Conservation (phyloP, 2,888 invertebrate genomes). For the Nephrotoma guestfalica region DNA sequence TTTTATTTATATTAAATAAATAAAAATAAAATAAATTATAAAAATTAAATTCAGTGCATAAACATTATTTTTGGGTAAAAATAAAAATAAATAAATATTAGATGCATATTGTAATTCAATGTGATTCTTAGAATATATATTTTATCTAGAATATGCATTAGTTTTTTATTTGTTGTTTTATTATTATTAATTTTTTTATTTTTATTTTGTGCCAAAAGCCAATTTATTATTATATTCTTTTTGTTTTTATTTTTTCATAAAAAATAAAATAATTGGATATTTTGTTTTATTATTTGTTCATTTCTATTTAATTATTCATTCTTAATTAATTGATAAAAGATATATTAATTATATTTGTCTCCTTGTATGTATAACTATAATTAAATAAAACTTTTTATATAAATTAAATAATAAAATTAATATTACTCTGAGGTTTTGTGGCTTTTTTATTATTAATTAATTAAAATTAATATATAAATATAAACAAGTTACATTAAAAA, state of each 20-base stretch:
- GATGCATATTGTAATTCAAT: conserved; percentile 7
- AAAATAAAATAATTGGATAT: neutral
- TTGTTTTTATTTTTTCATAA: neutral
- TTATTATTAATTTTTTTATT: neutral
- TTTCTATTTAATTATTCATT: neutral
- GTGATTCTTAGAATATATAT: conserved; percentile 4
- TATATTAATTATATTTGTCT: neutral
- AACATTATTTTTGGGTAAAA: neutral
- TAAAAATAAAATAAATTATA: conserved; percentile 8
- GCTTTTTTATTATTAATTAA: neutral
- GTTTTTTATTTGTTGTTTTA: neutral
- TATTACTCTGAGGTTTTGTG: conserved; percentile 1
- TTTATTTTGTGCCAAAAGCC: conserved; percentile 1
- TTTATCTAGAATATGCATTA: conserved; percentile 3
- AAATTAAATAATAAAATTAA: neutral
- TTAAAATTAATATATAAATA: neutral
- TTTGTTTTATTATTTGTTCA: neutral
- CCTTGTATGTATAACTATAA: neutral
- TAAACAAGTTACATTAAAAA: neutral
- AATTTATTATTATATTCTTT: neutral
- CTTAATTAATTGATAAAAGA: neutral
- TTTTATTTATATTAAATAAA: conserved; percentile 10
- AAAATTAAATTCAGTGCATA: conserved; percentile 11
- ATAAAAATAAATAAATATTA: conserved; percentile 6
- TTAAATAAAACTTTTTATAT: neutral